These are phyloP conservation scores for Cheilosia variabilis DNA, from an alignment of 2,888 invertebrate genomes.

Conservation along the genomic window DNA sequence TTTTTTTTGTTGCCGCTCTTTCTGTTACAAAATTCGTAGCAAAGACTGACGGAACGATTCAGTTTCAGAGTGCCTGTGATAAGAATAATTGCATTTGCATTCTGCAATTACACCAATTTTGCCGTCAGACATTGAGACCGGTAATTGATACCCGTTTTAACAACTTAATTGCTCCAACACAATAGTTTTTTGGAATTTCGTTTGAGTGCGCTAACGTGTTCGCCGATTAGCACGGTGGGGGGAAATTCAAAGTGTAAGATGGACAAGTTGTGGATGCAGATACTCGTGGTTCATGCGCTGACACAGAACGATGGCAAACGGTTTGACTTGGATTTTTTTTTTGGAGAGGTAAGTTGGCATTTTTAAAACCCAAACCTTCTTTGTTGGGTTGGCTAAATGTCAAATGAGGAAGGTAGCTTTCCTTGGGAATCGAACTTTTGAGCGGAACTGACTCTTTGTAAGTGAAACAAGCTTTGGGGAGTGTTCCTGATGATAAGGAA, in stretches of 20 bases:
- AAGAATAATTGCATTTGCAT: slow-evolving; percentile 60
- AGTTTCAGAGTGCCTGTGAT: slow-evolving; percentile 28
- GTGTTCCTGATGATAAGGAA: too few relatives aligned
- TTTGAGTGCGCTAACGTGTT: background rate
- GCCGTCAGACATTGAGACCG: slow-evolving; percentile 23
- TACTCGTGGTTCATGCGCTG: too few relatives aligned
- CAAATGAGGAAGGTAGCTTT: too few relatives aligned
- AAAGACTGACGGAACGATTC: slow-evolving; percentile 63
- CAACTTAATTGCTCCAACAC: slow-evolving; percentile 50
- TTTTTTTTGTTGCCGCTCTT: slow-evolving; percentile 9
- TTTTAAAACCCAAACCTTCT: too few relatives aligned
- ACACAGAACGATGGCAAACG: background rate
- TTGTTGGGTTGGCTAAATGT: too few relatives aligned
- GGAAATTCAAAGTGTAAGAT: background rate
- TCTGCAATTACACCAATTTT: slow-evolving; percentile 57
- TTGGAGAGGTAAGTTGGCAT: too few relatives aligned
- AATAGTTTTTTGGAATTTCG: background rate
- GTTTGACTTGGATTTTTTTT: too few relatives aligned
- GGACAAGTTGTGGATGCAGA: too few relatives aligned
- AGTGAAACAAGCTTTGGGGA: too few relatives aligned
- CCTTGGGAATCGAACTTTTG: too few relatives aligned
- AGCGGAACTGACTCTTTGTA: too few relatives aligned
- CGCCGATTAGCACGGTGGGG: background rate
- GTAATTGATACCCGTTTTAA: slow-evolving; percentile 53
- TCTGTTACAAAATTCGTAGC: slow-evolving; percentile 14